Base-by-base conservation (phyloP, 2,797 vertebrate species). In the Periophthalmus magnuspinnatus region DNA sequence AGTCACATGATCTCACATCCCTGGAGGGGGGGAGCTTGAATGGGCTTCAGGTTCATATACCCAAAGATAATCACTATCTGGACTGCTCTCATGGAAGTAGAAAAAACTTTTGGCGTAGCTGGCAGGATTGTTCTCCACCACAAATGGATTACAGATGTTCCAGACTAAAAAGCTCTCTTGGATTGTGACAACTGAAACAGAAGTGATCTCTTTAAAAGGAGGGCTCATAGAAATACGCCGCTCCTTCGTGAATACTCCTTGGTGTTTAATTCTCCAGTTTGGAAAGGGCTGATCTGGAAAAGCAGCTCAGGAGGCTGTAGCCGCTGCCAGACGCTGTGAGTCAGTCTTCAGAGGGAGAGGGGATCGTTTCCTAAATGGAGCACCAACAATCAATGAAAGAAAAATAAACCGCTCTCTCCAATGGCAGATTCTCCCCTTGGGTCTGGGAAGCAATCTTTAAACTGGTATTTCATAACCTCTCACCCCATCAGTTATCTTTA, bases 81-180 rank as follows among this genome's bases (percentile, higher is more conserved):
- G 77, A 86, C 70, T 65, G 84, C 76, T 85, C 81, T 82, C 84
- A 75, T 80, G 81, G 81, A 89, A 86, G 85, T 88, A 82, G 61
- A 84, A 90, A 85, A 52, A 85, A 87, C 81, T 63, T 87, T 77
- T 85, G 83, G 86, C 87, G 84, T 71, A 70, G 81, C 71, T 82
- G 84, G 76, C 79, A 78, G 65, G 75, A 75, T 72, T 28, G 9
- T 71, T 74, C 81, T 72, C 68, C 52, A 81, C 90, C 89, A 83
- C 87, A 91, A 91, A 92, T 90, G 86, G 85, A 87, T 88, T 82
- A 81, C 90, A 91, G 88, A 90, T 91, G 90, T 88, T 85, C 62
- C 47, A 52, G 69, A 81, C 74, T 80, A 84, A 86, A 84, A 88
- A 84, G 84, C 79, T 70, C 72, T 87, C 89, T 81, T 85, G 84